Conservation (phyloP, 2,113 vertebrate species). For the Brevimyrus niger region DNA sequence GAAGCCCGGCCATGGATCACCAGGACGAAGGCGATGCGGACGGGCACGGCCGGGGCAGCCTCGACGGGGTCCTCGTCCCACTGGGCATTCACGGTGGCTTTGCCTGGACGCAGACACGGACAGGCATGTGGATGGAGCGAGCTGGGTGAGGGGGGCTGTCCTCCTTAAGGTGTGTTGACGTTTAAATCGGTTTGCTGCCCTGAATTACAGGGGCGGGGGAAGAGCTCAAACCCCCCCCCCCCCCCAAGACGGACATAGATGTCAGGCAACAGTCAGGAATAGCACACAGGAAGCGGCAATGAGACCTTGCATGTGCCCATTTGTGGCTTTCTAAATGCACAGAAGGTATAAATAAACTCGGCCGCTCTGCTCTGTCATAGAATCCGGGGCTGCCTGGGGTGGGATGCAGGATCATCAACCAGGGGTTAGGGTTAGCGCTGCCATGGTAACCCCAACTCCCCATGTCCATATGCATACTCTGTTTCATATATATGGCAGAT, state of each 20-base stretch:
- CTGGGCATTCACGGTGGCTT: constrained; percentile 82
- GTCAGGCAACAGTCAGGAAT: neutral
- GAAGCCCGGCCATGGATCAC: constrained; percentile 90
- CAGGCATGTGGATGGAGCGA: neutral
- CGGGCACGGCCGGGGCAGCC: constrained; percentile 71
- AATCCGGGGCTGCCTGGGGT: constrained; percentile 13
- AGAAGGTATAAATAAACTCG: constrained; percentile 4
- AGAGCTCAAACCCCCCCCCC: neutral
- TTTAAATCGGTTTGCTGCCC: neutral
- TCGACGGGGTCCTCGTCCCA: constrained; percentile 93
- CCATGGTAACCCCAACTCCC: neutral
- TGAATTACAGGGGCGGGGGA: neutral
- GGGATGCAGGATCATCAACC: neutral
- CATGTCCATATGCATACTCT: neutral
- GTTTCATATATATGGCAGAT: neutral
- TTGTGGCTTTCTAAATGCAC: constrained; percentile 29
- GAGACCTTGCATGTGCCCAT: neutral
- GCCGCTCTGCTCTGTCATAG: neutral
- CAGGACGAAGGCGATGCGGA: constrained; percentile 87
- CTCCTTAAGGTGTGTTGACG: neutral
- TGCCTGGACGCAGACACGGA: constrained; percentile 59
- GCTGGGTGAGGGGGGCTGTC: neutral
- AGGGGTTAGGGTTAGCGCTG: neutral
- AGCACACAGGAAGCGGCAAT: neutral
- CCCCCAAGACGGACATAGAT: neutral